Conservation (phyloP, 2,113 vertebrate genomes). For the Orientallactaga bullata region DNA sequence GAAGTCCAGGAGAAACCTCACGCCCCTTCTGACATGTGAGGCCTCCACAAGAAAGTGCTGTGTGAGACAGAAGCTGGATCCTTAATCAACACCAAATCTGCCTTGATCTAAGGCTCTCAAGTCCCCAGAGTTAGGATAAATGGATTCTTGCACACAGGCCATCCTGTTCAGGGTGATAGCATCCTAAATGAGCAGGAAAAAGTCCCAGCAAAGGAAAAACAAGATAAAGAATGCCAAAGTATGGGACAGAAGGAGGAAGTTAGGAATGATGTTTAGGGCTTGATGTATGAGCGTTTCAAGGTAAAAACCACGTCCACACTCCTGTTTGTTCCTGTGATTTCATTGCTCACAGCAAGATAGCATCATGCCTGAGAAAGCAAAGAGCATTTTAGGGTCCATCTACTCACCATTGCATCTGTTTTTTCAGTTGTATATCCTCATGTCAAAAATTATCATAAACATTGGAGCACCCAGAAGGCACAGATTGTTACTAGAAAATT, state of each 20-base stretch:
- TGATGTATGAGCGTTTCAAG: background rate
- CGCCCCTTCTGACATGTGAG: background rate
- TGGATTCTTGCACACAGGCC: background rate
- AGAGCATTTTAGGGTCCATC: background rate
- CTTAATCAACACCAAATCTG: background rate
- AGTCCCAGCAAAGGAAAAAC: background rate
- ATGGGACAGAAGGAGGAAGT: accelerated
- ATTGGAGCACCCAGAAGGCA: too few species aligned
- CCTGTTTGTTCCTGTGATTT: background rate
- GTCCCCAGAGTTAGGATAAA: background rate
- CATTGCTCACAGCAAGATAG: background rate
- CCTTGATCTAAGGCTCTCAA: background rate
- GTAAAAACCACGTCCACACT: background rate
- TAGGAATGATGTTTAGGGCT: background rate
- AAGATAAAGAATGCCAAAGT: background rate
- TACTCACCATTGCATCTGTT: background rate
- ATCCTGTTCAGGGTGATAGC: background rate
- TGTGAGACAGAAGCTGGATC: background rate
- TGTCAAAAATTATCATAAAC: background rate
- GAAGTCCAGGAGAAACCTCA: too few species aligned
- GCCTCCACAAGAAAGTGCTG: background rate
- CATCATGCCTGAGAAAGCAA: background rate
- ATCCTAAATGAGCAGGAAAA: background rate
- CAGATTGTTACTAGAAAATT: too few species aligned
- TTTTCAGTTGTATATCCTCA: background rate